Evolutionary conservation across 2,797 vertebrate genomes (phyloP).

Genomic region (Sparus aurata): DNA sequence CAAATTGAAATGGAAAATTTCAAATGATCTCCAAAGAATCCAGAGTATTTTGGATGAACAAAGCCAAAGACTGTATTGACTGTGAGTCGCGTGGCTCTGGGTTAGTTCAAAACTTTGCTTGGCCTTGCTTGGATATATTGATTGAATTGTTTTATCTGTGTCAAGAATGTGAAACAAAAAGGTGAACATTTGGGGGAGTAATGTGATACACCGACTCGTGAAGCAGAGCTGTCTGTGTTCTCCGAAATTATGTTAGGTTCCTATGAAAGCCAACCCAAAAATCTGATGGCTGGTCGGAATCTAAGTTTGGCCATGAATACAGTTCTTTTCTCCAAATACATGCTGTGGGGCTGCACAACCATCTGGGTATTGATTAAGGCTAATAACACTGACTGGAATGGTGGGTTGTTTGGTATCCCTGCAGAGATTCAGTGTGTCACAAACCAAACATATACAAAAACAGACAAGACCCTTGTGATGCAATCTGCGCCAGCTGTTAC

Average conservation of each 20-base stretch:
- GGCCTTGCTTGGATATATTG: background rate
- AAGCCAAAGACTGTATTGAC: background rate
- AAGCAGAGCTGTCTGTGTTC: background rate
- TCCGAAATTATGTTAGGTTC: constrained; percentile 23
- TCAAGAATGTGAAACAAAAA: constrained; percentile 39
- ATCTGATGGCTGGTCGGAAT: constrained; percentile 15
- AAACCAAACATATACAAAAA: constrained; percentile 65
- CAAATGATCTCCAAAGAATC: background rate
- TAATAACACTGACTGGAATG: constrained; percentile 45
- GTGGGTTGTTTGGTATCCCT: constrained; percentile 43
- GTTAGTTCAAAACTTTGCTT: background rate
- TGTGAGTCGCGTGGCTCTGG: background rate
- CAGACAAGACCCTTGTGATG: constrained; percentile 39
- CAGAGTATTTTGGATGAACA: background rate
- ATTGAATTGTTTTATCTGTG: constrained; percentile 11
- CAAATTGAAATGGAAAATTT: background rate
- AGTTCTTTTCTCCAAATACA: constrained; percentile 20
- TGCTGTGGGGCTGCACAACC: constrained; percentile 1
- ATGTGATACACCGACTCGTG: constrained; percentile 19
- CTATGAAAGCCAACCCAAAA: constrained; percentile 14
- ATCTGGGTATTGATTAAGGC: constrained; percentile 41
- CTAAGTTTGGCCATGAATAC: constrained; percentile 29
- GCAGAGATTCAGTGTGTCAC: constrained; percentile 60
- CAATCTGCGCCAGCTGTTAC: constrained; percentile 67
- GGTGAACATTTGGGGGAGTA: background rate